These are phyloP conservation scores for Galerucella nymphaeae DNA, from an alignment of 2,888 invertebrate species.

Conservation along the genomic window DNA sequence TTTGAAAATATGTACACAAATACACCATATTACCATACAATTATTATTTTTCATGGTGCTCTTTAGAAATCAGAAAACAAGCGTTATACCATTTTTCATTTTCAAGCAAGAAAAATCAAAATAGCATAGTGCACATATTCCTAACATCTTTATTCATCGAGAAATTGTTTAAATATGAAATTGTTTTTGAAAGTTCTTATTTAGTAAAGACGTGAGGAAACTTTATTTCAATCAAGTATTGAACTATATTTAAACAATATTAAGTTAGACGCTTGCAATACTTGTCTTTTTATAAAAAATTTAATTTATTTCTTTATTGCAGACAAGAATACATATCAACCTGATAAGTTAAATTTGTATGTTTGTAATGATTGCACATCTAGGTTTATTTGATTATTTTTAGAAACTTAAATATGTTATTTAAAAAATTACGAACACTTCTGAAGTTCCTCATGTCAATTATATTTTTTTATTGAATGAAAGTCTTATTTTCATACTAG, in stretches of 20 bases:
- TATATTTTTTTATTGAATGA: constrained; percentile 10
- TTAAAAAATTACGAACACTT: background rate
- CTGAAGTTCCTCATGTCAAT: background rate
- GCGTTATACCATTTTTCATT: constrained; percentile 44
- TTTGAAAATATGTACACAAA: constrained; percentile 53
- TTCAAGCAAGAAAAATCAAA: constrained; percentile 46
- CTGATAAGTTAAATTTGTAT: too few species aligned
- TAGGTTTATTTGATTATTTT: background rate
- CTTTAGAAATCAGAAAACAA: constrained; percentile 47
- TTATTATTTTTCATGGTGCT: constrained; percentile 50
- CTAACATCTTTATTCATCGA: constrained; percentile 43
- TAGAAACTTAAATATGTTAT: background rate
- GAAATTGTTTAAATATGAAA: constrained; percentile 45
- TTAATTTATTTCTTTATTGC: too few species aligned
- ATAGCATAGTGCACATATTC: constrained; percentile 47
- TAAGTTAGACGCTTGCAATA: background rate
- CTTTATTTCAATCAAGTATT: background rate
- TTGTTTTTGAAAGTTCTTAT: constrained; percentile 36
- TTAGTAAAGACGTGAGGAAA: constrained; percentile 17
- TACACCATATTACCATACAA: constrained; percentile 48
- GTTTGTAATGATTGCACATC: too few species aligned
- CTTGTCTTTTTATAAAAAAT: background rate
- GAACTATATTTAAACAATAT: background rate
- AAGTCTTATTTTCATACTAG: constrained; percentile 27
- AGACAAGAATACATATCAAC: too few species aligned